Evolutionary conservation across 2,797 vertebrate species (phyloP).

Genomic region (Brachymystax lenok): DNA sequence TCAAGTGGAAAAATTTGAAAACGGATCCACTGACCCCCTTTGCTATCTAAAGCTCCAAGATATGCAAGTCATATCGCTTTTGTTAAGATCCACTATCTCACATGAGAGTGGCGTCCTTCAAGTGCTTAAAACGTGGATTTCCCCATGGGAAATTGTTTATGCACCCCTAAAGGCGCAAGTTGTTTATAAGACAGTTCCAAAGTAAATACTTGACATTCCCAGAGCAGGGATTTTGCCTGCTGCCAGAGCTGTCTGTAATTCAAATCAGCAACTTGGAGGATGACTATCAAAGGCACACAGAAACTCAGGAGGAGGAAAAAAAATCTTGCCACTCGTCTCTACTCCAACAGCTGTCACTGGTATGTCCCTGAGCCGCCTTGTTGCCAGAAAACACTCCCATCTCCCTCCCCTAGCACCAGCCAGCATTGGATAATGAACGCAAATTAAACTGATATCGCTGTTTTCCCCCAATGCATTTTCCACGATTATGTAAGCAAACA

Average conservation of each 20-base stretch:
- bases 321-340: neutral
- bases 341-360: slow-evolving; percentile 3
- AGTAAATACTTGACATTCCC: neutral
- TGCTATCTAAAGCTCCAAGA: too few relatives aligned
- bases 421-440: slow-evolving; percentile 12
- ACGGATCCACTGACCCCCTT: too few relatives aligned
- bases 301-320: neutral
- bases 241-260: slow-evolving; percentile 14
- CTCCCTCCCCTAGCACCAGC: slow-evolving; percentile 3
- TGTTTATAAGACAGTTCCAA: neutral
- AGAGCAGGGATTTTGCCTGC: neutral
- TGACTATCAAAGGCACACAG: neutral
- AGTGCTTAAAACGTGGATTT: too few relatives aligned
- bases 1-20: too few relatives aligned
- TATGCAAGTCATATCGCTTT: too few relatives aligned
- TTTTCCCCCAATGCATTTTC: slow-evolving; percentile 17
- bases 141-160: neutral
- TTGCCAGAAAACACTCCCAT: slow-evolving; percentile 22
- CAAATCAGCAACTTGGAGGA: neutral
- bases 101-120: too few relatives aligned
- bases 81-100: too few relatives aligned
- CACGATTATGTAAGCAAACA: slow-evolving; percentile 28
- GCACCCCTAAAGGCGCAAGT: neutral
- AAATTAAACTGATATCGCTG: slow-evolving; percentile 33
- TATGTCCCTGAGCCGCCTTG: slow-evolving; percentile 14